These are phyloP conservation scores for Melanerpes aurifrons DNA, from an alignment of 2,113 vertebrate species.

Conservation along the genomic window DNA sequence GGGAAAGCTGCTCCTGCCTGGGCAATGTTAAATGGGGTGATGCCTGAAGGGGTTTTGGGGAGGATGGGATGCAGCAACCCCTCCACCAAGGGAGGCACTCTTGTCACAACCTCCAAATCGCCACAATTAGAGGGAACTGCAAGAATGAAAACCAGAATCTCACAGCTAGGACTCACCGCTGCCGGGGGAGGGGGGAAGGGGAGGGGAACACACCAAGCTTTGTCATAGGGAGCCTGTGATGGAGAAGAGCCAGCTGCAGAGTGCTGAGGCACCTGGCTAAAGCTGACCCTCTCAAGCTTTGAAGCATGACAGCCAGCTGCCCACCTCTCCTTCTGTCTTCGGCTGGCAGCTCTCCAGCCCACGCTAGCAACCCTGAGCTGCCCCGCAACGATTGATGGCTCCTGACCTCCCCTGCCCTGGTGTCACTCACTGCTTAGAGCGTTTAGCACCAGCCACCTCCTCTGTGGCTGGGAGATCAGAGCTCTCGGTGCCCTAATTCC, in stretches of 20 bases:
- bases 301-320: background rate
- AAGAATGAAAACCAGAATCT: too few species aligned
- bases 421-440: conserved; percentile 6
- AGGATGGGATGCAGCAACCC: background rate
- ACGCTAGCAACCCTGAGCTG: background rate
- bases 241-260: rapidly evolving
- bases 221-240: rapidly evolving
- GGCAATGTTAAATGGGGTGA: rapidly evolving
- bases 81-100: background rate
- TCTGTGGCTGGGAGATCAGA: conserved; percentile 28
- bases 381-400: background rate
- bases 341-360: background rate
- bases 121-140: background rate
- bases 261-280: background rate
- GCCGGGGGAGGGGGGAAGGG: background rate
- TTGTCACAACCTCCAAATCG: rapidly evolving
- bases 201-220: background rate
- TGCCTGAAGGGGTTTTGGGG: background rate
- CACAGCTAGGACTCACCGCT: rapidly evolving
- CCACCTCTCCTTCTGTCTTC: background rate
- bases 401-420: background rate
- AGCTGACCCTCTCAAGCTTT: background rate
- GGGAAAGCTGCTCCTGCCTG: background rate
- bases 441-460: conserved; percentile 20
- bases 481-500: background rate